Evolutionary conservation across 2,888 invertebrate genomes (phyloP).

Genomic region (Willowsia nigromaculata): DNA sequence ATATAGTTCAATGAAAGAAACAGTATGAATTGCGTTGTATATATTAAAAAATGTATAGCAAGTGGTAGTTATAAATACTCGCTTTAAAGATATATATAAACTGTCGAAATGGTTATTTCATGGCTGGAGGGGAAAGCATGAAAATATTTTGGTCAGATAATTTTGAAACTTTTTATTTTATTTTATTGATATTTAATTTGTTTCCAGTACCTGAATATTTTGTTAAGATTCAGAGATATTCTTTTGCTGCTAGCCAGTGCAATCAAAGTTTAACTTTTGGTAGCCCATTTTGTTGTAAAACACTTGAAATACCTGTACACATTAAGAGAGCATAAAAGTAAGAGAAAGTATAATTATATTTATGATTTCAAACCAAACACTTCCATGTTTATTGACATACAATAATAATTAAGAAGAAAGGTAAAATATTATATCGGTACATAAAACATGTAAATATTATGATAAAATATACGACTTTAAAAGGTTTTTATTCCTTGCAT

Average conservation of each 20-base stretch:
- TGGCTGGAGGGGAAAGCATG: not conserved
- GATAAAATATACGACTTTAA: not conserved
- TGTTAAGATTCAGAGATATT: not conserved
- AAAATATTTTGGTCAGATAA: not conserved
- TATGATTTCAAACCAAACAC: constrained; percentile 22
- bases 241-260: not conserved
- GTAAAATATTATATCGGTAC: constrained; percentile 9
- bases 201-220: constrained; percentile 19
- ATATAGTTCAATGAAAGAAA: constrained; percentile 2
- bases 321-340: not conserved
- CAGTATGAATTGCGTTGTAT: constrained; percentile 17
- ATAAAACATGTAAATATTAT: constrained; percentile 6
- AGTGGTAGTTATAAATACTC: not conserved
- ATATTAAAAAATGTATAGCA: not conserved
- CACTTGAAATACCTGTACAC: constrained; percentile 23
- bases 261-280: too few species aligned
- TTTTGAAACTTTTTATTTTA: not conserved
- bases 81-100: not conserved
- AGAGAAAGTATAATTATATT: constrained; percentile 15
- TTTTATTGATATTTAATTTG: not conserved
- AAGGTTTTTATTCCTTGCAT: constrained; percentile 19
- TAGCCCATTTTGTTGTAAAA: not conserved
- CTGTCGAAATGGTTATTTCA: not conserved
- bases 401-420: constrained; percentile 21
- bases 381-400: constrained; percentile 31